Conservation (phyloP, 2,797 vertebrate genomes). For the Amniataba percoides region DNA sequence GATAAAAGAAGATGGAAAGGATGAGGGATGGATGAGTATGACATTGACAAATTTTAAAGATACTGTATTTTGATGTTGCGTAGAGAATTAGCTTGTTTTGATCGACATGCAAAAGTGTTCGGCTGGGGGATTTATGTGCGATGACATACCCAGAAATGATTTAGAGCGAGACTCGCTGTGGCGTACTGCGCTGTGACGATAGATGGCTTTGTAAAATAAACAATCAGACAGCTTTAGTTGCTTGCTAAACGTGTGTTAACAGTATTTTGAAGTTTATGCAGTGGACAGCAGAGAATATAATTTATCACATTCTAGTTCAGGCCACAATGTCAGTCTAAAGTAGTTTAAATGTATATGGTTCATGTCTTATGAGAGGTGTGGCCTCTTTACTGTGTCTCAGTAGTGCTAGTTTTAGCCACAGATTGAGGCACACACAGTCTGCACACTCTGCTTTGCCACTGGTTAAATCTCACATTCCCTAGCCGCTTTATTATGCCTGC, state of each 20-base stretch:
- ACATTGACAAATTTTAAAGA: slow-evolving; percentile 62
- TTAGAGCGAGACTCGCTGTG: slow-evolving; percentile 9
- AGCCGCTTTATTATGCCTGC: slow-evolving; percentile 8
- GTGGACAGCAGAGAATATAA: slow-evolving; percentile 8
- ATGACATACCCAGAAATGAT: slow-evolving; percentile 22
- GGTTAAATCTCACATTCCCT: slow-evolving; percentile 8
- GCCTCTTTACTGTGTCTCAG: slow-evolving; percentile 5
- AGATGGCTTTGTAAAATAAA: slow-evolving; percentile 26
- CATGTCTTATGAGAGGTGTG: neutral
- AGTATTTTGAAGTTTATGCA: slow-evolving; percentile 6
- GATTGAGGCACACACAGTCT: slow-evolving; percentile 12
- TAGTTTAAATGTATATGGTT: slow-evolving; percentile 1
- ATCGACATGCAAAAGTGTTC: slow-evolving; percentile 45
- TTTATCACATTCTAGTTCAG: slow-evolving; percentile 8
- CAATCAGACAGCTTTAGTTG: slow-evolving; percentile 22
- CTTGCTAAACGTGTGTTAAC: slow-evolving; percentile 24
- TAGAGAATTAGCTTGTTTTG: slow-evolving; percentile 48
- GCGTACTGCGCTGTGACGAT: slow-evolving; percentile 31
- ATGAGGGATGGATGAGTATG: slow-evolving; percentile 79
- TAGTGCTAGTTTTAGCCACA: slow-evolving; percentile 14
- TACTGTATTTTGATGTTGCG: slow-evolving; percentile 52
- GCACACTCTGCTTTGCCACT: slow-evolving; percentile 5
- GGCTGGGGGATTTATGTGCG: slow-evolving; percentile 29
- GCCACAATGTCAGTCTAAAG: slow-evolving; percentile 1
- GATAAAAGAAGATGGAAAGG: slow-evolving; percentile 76